Percentiles rank a stretch among this genome's conserved stretches.
Evolutionary conservation across 2,113 vertebrate genomes (phyloP).

Genomic region (Rhabdornis inornatus): DNA sequence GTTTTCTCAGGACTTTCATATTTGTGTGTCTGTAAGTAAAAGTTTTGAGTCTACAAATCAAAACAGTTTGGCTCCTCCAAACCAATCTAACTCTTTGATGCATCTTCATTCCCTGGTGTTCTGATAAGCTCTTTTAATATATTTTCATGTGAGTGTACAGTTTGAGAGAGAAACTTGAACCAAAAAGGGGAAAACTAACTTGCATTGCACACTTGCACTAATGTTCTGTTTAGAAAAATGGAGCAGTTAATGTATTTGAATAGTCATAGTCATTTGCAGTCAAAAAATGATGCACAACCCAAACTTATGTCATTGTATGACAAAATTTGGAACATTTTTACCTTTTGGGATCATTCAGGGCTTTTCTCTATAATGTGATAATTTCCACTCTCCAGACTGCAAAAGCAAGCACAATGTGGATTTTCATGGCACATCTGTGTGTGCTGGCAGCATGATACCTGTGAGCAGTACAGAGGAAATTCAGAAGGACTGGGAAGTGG

Average conservation of each 20-base stretch:
- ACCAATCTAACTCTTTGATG: neutral
- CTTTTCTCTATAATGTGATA: neutral
- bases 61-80: neutral
- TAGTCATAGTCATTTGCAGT: neutral
- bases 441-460: neutral
- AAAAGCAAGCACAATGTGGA: neutral
- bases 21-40: neutral
- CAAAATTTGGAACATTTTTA: neutral
- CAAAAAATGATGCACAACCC: neutral
- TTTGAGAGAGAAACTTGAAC: neutral
- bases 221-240: neutral
- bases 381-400: neutral
- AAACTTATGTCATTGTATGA: neutral
- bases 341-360: neutral
- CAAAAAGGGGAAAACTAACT: neutral
- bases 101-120: neutral
- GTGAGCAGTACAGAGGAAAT: neutral
- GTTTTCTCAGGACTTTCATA: neutral
- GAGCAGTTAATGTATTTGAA: neutral
- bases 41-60: neutral
- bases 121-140: neutral
- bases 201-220: neutral
- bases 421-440: neutral
- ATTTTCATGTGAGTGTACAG: accelerated
- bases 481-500: neutral